These are phyloP conservation scores for Huso huso DNA, from an alignment of 2,797 vertebrate species.

Conservation along the genomic window DNA sequence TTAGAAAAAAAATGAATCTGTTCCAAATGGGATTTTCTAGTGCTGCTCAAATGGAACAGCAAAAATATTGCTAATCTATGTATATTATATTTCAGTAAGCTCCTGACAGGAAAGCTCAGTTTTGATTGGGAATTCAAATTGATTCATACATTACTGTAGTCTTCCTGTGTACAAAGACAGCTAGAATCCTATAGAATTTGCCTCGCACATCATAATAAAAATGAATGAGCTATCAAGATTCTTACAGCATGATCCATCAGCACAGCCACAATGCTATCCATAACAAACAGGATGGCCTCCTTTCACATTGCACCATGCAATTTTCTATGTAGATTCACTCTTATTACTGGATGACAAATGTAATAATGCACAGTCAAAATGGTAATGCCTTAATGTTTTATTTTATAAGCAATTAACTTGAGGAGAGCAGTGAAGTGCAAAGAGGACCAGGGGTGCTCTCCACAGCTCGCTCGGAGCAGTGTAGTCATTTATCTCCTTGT, in stretches of 20 bases:
- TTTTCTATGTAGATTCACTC: constrained; percentile 54
- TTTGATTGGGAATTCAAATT: constrained; percentile 67
- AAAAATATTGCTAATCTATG: constrained; percentile 27
- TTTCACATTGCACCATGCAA: constrained; percentile 62
- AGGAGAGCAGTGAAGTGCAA: background rate
- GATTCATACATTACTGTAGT: constrained; percentile 75
- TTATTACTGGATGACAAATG: constrained; percentile 69
- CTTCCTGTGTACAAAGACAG: constrained; percentile 65
- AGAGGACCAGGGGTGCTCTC: background rate
- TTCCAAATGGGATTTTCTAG: constrained; percentile 20
- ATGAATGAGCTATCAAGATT: constrained; percentile 83
- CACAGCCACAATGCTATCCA: constrained; percentile 59
- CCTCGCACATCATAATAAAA: constrained; percentile 82
- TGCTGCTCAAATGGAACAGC: constrained; percentile 19
- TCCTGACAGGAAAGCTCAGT: constrained; percentile 45
- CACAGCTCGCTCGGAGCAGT: background rate
- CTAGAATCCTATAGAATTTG: constrained; percentile 67
- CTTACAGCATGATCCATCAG: constrained; percentile 80
- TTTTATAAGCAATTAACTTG: constrained; percentile 27
- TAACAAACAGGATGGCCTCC: constrained; percentile 63
- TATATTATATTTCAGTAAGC: constrained; percentile 33
- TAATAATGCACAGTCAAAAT: constrained; percentile 63
- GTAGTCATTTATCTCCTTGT: constrained; percentile 4
- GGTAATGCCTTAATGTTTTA: constrained; percentile 23
- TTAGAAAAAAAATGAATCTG: constrained; percentile 6